Conservation (phyloP, 2,888 invertebrate species). For the Drepana falcataria region DNA sequence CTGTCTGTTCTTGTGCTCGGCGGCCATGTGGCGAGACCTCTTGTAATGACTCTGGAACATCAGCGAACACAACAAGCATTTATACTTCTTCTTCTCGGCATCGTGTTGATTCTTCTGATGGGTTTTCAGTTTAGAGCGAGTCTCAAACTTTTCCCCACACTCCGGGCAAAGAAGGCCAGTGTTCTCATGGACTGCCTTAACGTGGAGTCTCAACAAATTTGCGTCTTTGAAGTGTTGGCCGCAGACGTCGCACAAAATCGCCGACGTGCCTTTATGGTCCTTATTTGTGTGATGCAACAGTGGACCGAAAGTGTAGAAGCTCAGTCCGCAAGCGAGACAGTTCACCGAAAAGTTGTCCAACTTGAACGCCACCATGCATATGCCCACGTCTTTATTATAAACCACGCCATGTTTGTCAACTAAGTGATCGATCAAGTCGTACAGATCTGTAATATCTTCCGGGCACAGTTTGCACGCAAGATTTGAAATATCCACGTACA, state of each 20-base stretch:
- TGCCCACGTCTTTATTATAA: constrained; percentile 62
- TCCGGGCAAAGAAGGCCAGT: constrained; percentile 54
- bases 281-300: constrained; percentile 65
- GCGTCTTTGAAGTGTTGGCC: constrained; percentile 66
- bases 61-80: constrained; percentile 65
- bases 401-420: constrained; percentile 42
- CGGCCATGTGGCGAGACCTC: constrained; percentile 60
- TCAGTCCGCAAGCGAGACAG: constrained; percentile 56
- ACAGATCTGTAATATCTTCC: constrained; percentile 45
- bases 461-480: constrained; percentile 55
- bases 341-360: constrained; percentile 54
- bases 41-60: constrained; percentile 63
- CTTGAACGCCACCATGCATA: constrained; percentile 64
- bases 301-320: constrained; percentile 63
- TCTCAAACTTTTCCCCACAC: constrained; percentile 69
- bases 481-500: constrained; percentile 58
- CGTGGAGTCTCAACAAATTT: constrained; percentile 46
- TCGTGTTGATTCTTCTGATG: constrained; percentile 67
- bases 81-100: constrained; percentile 63
- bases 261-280: constrained; percentile 63
- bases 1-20: constrained; percentile 57
- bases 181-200: constrained; percentile 60
- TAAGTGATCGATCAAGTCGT: constrained; percentile 61
- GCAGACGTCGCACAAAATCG: constrained; percentile 62
- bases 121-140: constrained; percentile 65